These are phyloP conservation scores for Dorcus parallelipipedus DNA, from an alignment of 2,888 invertebrate species.

Conservation along the genomic window DNA sequence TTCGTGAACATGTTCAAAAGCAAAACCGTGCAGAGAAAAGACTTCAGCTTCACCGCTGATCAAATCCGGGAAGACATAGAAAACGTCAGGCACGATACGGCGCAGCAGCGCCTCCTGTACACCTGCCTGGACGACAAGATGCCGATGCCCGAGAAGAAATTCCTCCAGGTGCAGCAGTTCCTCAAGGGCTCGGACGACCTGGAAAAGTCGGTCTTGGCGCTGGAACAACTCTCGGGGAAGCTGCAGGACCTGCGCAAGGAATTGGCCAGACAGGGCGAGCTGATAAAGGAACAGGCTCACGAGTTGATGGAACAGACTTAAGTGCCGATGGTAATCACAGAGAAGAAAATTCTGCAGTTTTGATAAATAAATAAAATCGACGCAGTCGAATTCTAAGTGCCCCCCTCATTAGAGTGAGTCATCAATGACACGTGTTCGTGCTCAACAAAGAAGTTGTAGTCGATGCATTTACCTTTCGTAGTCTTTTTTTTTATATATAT, in stretches of 20 bases:
- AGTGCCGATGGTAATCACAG: neutral
- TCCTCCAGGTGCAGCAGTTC: slow-evolving; percentile 24
- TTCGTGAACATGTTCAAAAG: slow-evolving; percentile 18
- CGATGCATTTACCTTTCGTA: no score
- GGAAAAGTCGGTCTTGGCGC: slow-evolving; percentile 17
- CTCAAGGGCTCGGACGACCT: slow-evolving; percentile 24
- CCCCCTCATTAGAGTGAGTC: neutral
- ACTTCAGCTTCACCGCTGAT: slow-evolving; percentile 19
- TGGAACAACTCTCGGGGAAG: slow-evolving; percentile 17
- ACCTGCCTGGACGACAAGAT: slow-evolving; percentile 23
- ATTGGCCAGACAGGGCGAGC: slow-evolving; percentile 10
- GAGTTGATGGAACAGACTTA: neutral
- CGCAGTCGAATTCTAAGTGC: neutral
- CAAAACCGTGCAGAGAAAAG: slow-evolving; percentile 20
- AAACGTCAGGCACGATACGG: slow-evolving; percentile 20
- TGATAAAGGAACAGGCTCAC: slow-evolving; percentile 14
- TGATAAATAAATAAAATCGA: neutral
- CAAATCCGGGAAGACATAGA: slow-evolving; percentile 29
- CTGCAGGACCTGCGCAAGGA: slow-evolving; percentile 17
- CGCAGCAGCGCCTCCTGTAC: slow-evolving; percentile 22
- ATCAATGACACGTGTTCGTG: neutral
- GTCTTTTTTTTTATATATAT: no score
- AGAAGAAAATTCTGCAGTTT: neutral
- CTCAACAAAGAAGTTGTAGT: no score
- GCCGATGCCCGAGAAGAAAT: slow-evolving; percentile 22